Base-by-base conservation (phyloP, 2,113 vertebrate species). In the Fulmarus glacialis region DNA sequence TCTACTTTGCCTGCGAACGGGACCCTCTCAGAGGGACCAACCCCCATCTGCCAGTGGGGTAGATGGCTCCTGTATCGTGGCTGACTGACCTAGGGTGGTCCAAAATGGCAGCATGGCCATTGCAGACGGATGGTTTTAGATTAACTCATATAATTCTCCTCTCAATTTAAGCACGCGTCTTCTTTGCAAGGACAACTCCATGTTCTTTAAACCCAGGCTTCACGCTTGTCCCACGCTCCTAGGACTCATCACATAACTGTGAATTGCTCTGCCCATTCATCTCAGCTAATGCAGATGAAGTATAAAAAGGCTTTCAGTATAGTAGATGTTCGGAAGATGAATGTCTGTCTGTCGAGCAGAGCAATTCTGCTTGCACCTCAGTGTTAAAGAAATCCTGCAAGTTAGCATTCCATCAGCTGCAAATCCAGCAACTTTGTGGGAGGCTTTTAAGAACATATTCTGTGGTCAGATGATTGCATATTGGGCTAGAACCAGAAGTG, bases 341-440 rank as follows among this genome's bases (percentile, higher is more conserved):
- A 82, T 92, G 75, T 78, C 45, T 96, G 64, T 95, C 81, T 87
- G 82, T 66, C 12, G 24, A 91, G 74, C 42, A 63, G 24, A 96
- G 24, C 82, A 89, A 75, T 85, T 96, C 93, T 91, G 63, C 91
- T 92, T 75, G 48, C 47, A 90, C 86, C 95, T 88, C 45, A 85
- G 43, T 90, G 90, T 92, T 84, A 96, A 97, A 94, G 70, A 97
- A 97, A 93, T 96, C 38, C 59, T 97, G 80, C 79, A 97, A 97
- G 97, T 92, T 83, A 97, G 82, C 94, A 85, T 96, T 96, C 71
- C 75, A 72, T 97, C 95, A 93, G 29, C 74, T 90, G 80, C 78
- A 93, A 97, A 96, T 93, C 58, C 56, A 95, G 15, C 89, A 91
- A 74, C 56, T 96, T 97, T 72, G 53, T 80, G 72, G 48, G 85